Percentiles rank a stretch among this genome's conserved stretches.
phyloP scores from a whole-genome alignment of 2,797 vertebrate species.

The Falco biarmicus region DNA sequence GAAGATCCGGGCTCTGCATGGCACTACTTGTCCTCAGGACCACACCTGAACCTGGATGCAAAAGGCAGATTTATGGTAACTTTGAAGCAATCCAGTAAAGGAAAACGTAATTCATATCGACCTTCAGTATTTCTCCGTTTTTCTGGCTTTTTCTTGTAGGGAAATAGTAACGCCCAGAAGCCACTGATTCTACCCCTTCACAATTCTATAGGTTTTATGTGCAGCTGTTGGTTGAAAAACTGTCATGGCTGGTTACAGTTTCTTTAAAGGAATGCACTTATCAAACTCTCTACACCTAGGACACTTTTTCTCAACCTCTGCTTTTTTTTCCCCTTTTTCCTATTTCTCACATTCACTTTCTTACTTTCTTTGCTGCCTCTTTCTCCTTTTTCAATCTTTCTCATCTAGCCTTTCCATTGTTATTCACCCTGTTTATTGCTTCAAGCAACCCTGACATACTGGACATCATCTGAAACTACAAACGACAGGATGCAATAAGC shows the following conservation, averaged over 20 bases:
- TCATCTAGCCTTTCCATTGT: conserved; percentile 84
- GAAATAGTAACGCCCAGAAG: conserved; percentile 1
- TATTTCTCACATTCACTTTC: conserved; percentile 71
- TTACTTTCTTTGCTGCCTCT: conserved; percentile 64
- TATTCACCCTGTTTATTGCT: conserved; percentile 94
- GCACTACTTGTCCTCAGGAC: not conserved
- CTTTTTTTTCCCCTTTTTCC: conserved; percentile 2
- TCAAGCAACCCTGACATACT: conserved; percentile 89
- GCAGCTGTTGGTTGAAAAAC: conserved; percentile 44
- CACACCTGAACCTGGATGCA: not conserved
- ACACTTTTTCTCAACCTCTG: conserved; percentile 63
- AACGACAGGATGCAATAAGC: conserved; percentile 99
- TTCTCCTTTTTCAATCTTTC: conserved; percentile 78
- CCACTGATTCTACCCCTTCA: not conserved
- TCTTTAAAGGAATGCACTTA: conserved; percentile 60
- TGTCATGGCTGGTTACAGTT: conserved; percentile 45
- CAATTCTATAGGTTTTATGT: conserved; percentile 1
- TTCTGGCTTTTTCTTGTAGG: not conserved
- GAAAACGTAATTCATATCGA: not conserved
- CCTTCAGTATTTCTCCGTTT: not conserved
- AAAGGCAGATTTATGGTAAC: not conserved
- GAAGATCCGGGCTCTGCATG: not conserved
- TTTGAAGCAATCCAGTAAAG: not conserved
- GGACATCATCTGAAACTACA: conserved; percentile 98
- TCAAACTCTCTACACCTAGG: conserved; percentile 50